Evolutionary conservation across 2,888 invertebrate genomes (phyloP).

Genomic region (Pachydiplax longipennis): DNA sequence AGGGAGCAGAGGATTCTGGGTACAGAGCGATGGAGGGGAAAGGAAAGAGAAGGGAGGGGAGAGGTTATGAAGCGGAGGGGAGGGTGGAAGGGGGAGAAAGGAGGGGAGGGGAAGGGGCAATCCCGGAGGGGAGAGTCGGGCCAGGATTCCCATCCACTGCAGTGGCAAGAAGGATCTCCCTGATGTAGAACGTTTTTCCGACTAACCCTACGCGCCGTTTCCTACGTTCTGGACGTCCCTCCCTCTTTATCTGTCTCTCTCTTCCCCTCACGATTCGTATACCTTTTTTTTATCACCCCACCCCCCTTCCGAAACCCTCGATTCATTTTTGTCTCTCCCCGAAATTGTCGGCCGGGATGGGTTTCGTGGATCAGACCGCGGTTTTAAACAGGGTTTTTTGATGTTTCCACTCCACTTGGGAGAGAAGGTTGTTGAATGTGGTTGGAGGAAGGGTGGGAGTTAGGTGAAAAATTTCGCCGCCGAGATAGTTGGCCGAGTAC

Average conservation of each 20-base stretch:
- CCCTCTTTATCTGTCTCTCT: constrained; percentile 6
- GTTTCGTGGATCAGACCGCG: not conserved
- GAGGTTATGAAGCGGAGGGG: not conserved
- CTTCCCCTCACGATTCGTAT: not conserved
- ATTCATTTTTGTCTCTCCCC: not conserved
- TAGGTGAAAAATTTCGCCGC: not conserved
- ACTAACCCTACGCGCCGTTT: not conserved
- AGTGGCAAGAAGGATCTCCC: constrained; percentile 40
- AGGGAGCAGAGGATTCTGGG: constrained; percentile 40
- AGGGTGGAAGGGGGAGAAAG: not conserved
- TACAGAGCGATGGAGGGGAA: constrained; percentile 6
- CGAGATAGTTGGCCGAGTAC: not conserved
- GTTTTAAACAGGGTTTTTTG: not conserved
- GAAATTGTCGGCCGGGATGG: not conserved
- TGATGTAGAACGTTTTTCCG: constrained; percentile 36
- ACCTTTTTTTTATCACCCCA: not conserved
- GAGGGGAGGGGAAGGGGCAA: not conserved
- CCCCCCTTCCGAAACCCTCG: not conserved
- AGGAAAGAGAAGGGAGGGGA: not conserved
- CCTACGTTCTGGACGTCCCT: constrained; percentile 3
- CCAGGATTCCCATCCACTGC: constrained; percentile 35
- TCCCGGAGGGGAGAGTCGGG: not conserved
- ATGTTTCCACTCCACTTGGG: not conserved
- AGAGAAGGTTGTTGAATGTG: not conserved
- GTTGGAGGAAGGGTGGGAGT: not conserved